Base-by-base conservation (phyloP, 2,113 vertebrate species). In the Pseudonaja textilis region DNA sequence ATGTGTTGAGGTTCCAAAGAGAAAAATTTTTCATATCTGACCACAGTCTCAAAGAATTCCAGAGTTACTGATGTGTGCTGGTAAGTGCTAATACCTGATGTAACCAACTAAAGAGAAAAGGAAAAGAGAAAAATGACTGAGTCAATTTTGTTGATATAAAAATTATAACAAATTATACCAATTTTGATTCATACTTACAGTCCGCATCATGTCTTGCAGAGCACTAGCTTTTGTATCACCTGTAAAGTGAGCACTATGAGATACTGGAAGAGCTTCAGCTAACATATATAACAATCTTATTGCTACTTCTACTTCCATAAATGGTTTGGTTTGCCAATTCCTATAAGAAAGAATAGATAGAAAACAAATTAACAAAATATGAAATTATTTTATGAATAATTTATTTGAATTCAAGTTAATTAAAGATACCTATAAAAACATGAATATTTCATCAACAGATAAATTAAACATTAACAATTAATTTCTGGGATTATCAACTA, bases 181-280 rank as follows among this genome's bases (percentile, higher is more conserved):
- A 39, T 10, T 86, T 64, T 5, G 23, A 64, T 52, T 96, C 86
- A 55, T 8, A 96, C 98, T 96, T 93, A 99, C 99, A 85, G 98
- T 99, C 97, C 98, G 98, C 99, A 99, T 99, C 99, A 99, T 99
- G 96, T 99, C 99, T 96, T 99, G 99, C 94, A 99, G 97, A 90
- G 98, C 98, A 9, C 98, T 98, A 88, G 99, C 98, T 98, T 99
- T 99, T 87, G 98, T 97, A 96, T 99, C 99, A 89, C 99, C 99
- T 42, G 98, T 98, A 97, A 99, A 99, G 92, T 99, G 99, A 56
- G 99, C 99, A 57, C 99, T 99, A 74, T 99, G 99, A 26, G 99
- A 99, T 1, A 98, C 98, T 1, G 99, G 99, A 96, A 99, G 98
- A 20, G 99, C 99, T 96, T 99, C 99, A 5, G 99, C 99, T 96